These are phyloP conservation scores for Sebastes ruberrimus DNA, from an alignment of 2,797 vertebrate species.

Conservation along the genomic window DNA sequence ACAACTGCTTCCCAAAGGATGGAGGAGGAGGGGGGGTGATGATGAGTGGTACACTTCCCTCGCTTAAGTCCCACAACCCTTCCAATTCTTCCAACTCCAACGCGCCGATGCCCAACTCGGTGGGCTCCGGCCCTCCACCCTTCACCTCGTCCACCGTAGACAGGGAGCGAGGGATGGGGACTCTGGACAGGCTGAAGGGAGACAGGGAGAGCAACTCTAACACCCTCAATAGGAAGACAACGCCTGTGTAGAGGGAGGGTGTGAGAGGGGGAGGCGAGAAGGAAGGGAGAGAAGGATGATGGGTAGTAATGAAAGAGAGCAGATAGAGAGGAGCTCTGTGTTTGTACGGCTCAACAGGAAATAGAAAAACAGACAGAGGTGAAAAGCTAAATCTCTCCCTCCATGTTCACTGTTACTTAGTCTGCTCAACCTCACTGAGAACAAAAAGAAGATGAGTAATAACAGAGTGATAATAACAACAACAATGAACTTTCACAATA, in stretches of 20 bases:
- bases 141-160: conserved; percentile 85
- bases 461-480: conserved; percentile 84
- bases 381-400: conserved; percentile 58
- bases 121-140: conserved; percentile 82
- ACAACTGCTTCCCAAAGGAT: conserved; percentile 94
- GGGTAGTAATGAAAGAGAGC: conserved; percentile 8
- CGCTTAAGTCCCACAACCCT: conserved; percentile 87
- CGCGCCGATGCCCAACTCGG: conserved; percentile 81
- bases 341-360: conserved; percentile 25
- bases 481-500: conserved; percentile 81
- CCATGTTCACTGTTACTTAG: conserved; percentile 75
- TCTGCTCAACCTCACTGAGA: conserved; percentile 66
- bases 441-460: conserved; percentile 72
- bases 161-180: conserved; percentile 85
- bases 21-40: conserved; percentile 79
- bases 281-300: conserved; percentile 24
- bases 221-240: conserved; percentile 94
- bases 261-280: neutral
- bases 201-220: conserved; percentile 90
- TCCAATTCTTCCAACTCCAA: conserved; percentile 86
- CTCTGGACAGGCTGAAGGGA: conserved; percentile 85
- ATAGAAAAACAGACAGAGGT: conserved; percentile 10
- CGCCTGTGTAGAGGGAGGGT: conserved; percentile 81
- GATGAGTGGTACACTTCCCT: conserved; percentile 85
- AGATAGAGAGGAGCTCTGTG: conserved; percentile 25